These are phyloP conservation scores for Creontiades dilutus DNA, from an alignment of 2,888 invertebrate species.

Conservation along the genomic window DNA sequence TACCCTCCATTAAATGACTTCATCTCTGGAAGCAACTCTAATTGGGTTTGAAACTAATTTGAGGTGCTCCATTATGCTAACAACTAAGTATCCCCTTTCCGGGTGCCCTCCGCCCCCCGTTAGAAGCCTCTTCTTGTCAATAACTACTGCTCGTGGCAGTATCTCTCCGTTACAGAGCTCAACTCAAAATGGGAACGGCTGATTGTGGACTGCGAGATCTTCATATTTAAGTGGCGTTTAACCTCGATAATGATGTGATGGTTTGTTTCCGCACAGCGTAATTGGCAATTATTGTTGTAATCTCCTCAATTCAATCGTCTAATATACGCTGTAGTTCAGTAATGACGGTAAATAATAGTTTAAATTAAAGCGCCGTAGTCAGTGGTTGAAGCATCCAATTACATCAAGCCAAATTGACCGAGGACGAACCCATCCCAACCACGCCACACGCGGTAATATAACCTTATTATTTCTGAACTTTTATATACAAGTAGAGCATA, in stretches of 20 bases:
- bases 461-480: too few relatives aligned
- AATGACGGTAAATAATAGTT: too few relatives aligned
- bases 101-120: not conserved
- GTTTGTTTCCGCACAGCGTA: not conserved
- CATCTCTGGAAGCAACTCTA: slow-evolving; percentile 66
- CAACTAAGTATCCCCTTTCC: slow-evolving; percentile 64
- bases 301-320: not conserved
- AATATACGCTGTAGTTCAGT: not conserved
- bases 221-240: not conserved
- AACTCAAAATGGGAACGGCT: not conserved
- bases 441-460: too few relatives aligned
- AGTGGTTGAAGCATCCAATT: too few relatives aligned
- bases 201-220: not conserved
- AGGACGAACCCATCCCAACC: too few relatives aligned
- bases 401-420: too few relatives aligned
- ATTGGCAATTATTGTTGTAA: not conserved
- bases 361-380: too few relatives aligned
- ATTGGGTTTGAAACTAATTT: slow-evolving; percentile 70
- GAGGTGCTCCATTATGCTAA: slow-evolving; percentile 68
- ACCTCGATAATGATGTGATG: not conserved
- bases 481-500: too few relatives aligned
- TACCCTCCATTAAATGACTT: slow-evolving; percentile 64
- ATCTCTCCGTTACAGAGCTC: slow-evolving; percentile 25
- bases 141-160: slow-evolving; percentile 24
- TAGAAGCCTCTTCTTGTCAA: slow-evolving; percentile 8